Evolutionary conservation across 2,797 vertebrate genomes (phyloP).

Genomic region (Erethizon dorsatum): DNA sequence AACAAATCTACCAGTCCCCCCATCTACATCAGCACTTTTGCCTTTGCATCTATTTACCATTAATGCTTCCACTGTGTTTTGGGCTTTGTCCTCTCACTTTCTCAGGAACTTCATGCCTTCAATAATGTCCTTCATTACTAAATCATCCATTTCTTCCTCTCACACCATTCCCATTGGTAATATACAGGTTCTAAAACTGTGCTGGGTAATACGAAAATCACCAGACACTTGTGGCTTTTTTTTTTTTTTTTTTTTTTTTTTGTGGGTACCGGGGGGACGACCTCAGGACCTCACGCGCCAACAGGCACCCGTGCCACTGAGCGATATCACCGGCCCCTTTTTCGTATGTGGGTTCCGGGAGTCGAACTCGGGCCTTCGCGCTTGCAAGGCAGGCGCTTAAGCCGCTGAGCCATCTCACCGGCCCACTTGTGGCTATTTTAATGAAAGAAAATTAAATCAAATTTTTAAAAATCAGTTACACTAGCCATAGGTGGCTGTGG

Average conservation of each 20-base stretch:
- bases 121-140: background rate
- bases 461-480: background rate
- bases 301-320: no score
- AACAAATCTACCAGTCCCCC: background rate
- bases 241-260: no score
- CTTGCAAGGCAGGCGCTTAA: no score
- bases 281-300: no score
- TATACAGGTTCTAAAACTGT: background rate
- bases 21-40: background rate
- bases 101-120: background rate
- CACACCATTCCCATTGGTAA: background rate
- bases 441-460: background rate
- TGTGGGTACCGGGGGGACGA: no score
- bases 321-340: no score
- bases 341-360: no score
- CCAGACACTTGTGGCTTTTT: background rate
- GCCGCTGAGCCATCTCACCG: no score
- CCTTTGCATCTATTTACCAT: background rate
- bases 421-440: background rate
- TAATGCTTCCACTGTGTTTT: background rate
- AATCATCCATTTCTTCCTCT: background rate
- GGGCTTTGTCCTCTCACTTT: background rate
- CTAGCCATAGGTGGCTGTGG: background rate
- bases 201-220: background rate
- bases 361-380: no score